Conservation (phyloP, 2,113 vertebrate genomes). For the Quiscalus mexicanus region DNA sequence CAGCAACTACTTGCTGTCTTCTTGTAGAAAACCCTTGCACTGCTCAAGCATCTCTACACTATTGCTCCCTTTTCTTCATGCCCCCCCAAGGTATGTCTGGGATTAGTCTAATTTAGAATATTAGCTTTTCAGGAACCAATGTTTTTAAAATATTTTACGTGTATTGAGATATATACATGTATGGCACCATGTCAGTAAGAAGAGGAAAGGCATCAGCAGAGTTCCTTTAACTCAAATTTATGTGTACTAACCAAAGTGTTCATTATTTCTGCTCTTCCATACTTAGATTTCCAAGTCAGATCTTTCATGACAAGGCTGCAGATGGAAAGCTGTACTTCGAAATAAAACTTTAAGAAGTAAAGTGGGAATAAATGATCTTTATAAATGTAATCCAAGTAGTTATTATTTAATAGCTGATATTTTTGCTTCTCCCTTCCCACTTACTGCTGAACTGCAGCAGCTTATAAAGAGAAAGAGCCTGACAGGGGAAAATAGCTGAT, state of each 20-base stretch:
- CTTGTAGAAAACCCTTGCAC: neutral
- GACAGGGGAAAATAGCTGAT: neutral
- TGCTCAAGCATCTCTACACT: neutral
- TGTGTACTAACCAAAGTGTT: neutral
- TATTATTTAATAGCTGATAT: conserved; percentile 20
- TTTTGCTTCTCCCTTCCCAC: conserved; percentile 20
- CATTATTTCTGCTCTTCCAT: neutral
- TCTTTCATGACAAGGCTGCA: neutral
- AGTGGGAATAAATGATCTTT: neutral
- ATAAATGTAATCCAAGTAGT: conserved; percentile 5
- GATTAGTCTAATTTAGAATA: neutral
- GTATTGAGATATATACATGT: neutral
- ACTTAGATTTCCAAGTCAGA: conserved; percentile 11
- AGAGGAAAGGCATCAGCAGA: neutral
- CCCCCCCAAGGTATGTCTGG: neutral
- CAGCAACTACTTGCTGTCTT: neutral
- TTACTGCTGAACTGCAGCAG: conserved; percentile 11
- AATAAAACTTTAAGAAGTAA: neutral
- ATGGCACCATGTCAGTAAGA: neutral
- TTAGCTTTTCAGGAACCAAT: neutral
- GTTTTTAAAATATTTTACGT: neutral
- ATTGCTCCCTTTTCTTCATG: neutral
- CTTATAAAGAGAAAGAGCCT: neutral
- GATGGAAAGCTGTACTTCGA: neutral
- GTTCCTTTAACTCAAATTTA: neutral